Conservation (phyloP, 2,888 invertebrate genomes). For the Chrysolina oricalcia region DNA sequence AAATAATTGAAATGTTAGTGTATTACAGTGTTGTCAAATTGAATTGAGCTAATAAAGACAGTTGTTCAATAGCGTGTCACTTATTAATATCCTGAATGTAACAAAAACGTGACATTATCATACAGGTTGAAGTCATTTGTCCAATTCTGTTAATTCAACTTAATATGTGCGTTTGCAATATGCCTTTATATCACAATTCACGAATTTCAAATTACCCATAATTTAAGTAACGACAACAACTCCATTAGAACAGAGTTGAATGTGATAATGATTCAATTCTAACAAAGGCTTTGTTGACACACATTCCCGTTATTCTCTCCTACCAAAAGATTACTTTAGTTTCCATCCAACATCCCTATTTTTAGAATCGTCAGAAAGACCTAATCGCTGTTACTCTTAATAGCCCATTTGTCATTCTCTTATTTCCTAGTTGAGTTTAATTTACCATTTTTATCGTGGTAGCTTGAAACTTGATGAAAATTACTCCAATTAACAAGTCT, state of each 20-base stretch:
- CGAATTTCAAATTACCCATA: neutral
- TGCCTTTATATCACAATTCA: neutral
- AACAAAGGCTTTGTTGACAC: conserved; percentile 19
- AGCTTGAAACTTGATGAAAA: conserved; percentile 33
- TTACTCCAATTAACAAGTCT: too few relatives aligned
- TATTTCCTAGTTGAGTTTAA: conserved; percentile 46
- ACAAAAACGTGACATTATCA: too few relatives aligned
- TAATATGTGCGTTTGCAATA: too few relatives aligned
- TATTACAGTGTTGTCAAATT: too few relatives aligned
- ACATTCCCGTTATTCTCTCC: conserved; percentile 27
- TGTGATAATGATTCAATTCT: conserved; percentile 29
- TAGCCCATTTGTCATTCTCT: conserved; percentile 49
- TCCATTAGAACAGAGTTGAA: conserved; percentile 5
- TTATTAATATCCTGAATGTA: too few relatives aligned
- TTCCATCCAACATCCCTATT: conserved; percentile 33
- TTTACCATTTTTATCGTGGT: conserved; percentile 45
- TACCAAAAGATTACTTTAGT: conserved; percentile 30
- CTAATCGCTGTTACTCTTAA: conserved; percentile 42
- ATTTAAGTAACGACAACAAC: neutral
- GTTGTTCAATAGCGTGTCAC: too few relatives aligned
- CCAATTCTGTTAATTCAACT: too few relatives aligned
- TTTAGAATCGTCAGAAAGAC: conserved; percentile 37
- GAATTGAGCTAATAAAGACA: too few relatives aligned
- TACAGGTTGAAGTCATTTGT: too few relatives aligned
- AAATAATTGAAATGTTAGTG: too few relatives aligned